Base-by-base conservation (phyloP, 1,140 invertebrate genomes). In the Drosophila ficusphila region DNA sequence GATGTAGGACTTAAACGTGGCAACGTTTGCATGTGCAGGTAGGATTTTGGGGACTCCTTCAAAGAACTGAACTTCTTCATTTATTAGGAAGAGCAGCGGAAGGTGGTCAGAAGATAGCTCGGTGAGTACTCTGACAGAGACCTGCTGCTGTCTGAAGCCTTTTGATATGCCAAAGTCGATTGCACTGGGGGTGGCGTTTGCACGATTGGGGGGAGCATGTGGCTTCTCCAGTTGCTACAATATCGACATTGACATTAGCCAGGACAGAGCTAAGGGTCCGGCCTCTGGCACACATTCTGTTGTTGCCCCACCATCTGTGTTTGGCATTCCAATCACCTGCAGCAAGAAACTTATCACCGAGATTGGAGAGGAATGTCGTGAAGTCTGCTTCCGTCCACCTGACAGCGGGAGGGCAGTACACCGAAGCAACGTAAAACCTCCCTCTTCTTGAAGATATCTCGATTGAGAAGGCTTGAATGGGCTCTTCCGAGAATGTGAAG, bases 111-210 rank as follows among this genome's bases (percentile, higher is more conserved):
- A 34, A 5, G 33, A 34, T 1, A 34, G 33, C n/a, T 34, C 33
- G n/a, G 33, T 34, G n/a, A 34, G n/a, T 14, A 34, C 33, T 14
- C 33, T 34, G 14, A 34, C 33, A 4, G 33, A 14, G 33, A 34
- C n/a, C 33, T 34, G 33, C n/a, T 34, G 33, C 6, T 34, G 33
- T 34, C n/a, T 34, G 33, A 34, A 34, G 12, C 33, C 33, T 14
- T 34, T 34, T 12, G 33, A 34, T 4, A 34, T 61, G 3, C 38
- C 57, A n/a, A 61, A 61, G 12, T 61, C 47, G n/a, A 61, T 61
- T 6, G 47, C 18, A 19, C 57, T 60, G n/a, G 57, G 57, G 57
- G n/a, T 42, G 34, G 47, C 27, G 12, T 9, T 51, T 12, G 33
- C 56, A 27, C 56, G 56, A 39, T 48, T 39, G n/a, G 7, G 56